Conservation (phyloP, 2,888 invertebrate species). For the Rhagophthalmus giganteus region DNA sequence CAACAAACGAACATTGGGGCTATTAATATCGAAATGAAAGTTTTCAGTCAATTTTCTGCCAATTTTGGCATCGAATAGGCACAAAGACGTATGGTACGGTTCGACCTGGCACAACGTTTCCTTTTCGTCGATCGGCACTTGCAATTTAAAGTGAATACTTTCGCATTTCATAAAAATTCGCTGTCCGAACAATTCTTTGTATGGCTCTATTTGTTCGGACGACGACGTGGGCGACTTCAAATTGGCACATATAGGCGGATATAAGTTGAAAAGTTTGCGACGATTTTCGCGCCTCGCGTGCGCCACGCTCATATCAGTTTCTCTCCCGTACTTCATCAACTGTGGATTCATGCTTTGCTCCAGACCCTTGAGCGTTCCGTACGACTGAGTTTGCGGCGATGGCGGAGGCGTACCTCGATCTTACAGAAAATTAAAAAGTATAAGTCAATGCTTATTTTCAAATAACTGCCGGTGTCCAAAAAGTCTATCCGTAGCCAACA, state of each 20-base stretch:
- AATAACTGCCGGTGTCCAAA: background rate
- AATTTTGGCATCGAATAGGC: slow-evolving; percentile 86
- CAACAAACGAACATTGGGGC: slow-evolving; percentile 67
- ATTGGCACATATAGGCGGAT: slow-evolving; percentile 62
- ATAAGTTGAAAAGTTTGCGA: slow-evolving; percentile 76
- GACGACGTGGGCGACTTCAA: slow-evolving; percentile 44
- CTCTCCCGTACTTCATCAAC: slow-evolving; percentile 84
- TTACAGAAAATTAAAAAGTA: slow-evolving; percentile 24
- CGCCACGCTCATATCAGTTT: slow-evolving; percentile 86
- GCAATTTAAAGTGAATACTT: slow-evolving; percentile 80
- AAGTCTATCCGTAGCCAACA: no score
- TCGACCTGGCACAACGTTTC: slow-evolving; percentile 74
- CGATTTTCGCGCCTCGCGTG: slow-evolving; percentile 79
- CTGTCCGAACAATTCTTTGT: slow-evolving; percentile 86
- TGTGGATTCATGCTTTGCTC: slow-evolving; percentile 94
- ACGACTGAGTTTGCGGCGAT: slow-evolving; percentile 66
- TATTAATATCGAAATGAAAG: slow-evolving; percentile 87
- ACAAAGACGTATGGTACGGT: slow-evolving; percentile 88
- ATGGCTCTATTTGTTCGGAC: slow-evolving; percentile 65
- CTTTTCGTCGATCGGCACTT: slow-evolving; percentile 77
- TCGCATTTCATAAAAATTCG: slow-evolving; percentile 82
- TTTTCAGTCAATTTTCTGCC: slow-evolving; percentile 90
- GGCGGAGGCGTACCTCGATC: slow-evolving; percentile 61
- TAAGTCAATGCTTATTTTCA: background rate
- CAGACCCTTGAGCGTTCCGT: slow-evolving; percentile 83